Conservation (phyloP, 1,140 invertebrate species). For the Drosophila setifemur region DNA sequence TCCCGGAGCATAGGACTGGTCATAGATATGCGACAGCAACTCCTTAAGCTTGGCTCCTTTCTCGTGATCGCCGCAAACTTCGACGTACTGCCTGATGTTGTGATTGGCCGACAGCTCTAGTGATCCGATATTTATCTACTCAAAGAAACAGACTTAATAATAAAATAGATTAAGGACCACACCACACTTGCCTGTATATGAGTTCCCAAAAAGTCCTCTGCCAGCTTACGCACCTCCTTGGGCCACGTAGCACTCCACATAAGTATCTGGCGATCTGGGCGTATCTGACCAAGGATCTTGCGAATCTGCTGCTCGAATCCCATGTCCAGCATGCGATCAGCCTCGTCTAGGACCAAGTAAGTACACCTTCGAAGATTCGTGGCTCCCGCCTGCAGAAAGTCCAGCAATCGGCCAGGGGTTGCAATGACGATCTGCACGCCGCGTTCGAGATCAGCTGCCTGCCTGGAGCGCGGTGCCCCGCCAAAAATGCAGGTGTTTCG, state of each 20-base stretch:
- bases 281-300: conserved; percentile 97
- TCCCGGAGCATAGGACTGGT: conserved; percentile 91
- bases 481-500: conserved; percentile 97
- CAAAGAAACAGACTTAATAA: neutral
- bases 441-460: conserved; percentile 92
- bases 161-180: neutral
- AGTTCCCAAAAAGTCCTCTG: conserved; percentile 94
- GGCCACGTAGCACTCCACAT: conserved; percentile 99
- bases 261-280: conserved; percentile 95
- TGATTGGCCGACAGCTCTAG: conserved; percentile 96
- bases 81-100: conserved; percentile 97
- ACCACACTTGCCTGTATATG: conserved; percentile 86
- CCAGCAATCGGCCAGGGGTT: conserved; percentile 96
- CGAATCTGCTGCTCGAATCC: conserved; percentile 99
- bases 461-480: conserved; percentile 94
- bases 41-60: conserved; percentile 92
- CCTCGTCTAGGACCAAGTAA: conserved; percentile 98
- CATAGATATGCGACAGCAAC: conserved; percentile 92
- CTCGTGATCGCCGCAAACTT: conserved; percentile 94
- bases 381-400: conserved; percentile 94
- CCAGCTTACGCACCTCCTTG: conserved; percentile 95
- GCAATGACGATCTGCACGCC: conserved; percentile 95
- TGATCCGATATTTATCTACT: conserved; percentile 96
- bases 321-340: conserved; percentile 99
- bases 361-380: conserved; percentile 94